A percentile compares a stretch with the other conserved stretches of the same genome.
Conservation (phyloP, 2,113 vertebrate species). For the Gorsachius goisagi region DNA sequence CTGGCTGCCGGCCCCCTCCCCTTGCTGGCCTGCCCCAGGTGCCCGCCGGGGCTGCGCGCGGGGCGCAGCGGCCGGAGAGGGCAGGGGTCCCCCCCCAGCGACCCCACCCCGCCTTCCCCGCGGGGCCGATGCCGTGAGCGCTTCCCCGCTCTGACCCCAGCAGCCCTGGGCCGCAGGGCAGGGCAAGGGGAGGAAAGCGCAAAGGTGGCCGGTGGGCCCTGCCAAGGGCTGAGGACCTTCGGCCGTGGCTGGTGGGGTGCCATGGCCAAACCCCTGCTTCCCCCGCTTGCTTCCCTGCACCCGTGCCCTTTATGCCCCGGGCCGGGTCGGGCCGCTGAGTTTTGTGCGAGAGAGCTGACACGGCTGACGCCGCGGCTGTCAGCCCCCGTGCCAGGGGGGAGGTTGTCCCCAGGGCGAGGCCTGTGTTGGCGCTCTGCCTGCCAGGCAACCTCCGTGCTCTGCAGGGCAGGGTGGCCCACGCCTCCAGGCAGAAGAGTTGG, state of each 20-base stretch:
- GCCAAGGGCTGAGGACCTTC: background rate
- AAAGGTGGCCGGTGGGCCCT: background rate
- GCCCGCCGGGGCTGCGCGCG: background rate
- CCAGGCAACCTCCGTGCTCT: background rate
- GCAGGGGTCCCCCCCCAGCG: background rate
- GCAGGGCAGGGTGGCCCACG: rapidly evolving
- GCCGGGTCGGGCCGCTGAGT: no score
- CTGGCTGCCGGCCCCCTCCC: background rate
- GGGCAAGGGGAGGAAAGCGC: background rate
- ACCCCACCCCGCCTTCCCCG: no score
- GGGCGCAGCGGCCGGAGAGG: background rate
- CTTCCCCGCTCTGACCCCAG: rapidly evolving
- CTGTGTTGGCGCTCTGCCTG: rapidly evolving
- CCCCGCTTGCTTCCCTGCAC: background rate
- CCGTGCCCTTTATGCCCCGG: background rate
- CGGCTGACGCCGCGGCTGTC: no score
- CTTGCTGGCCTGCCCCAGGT: background rate
- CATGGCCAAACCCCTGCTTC: background rate
- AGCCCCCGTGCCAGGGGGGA: rapidly evolving
- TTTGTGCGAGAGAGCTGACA: background rate
- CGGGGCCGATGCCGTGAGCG: background rate
- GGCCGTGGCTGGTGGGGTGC: background rate
- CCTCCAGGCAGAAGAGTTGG: background rate
- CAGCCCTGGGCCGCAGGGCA: background rate
- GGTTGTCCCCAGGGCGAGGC: rapidly evolving